These are phyloP conservation scores for Drosophila quinaria DNA, from an alignment of 2,888 invertebrate species.

Conservation along the genomic window DNA sequence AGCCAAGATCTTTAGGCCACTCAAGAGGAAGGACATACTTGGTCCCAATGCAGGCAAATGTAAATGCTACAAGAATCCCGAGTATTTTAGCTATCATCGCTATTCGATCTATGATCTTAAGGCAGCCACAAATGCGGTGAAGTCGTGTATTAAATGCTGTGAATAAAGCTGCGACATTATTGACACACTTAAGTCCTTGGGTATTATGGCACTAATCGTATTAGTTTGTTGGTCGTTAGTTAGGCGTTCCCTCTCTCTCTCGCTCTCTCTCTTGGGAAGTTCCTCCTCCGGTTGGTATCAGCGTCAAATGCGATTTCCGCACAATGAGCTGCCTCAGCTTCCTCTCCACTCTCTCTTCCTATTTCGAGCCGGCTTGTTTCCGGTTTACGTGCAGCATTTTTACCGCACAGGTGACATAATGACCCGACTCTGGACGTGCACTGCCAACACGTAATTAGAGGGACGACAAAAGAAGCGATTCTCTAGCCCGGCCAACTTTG, in stretches of 20 bases:
- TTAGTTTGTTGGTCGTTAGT: slow-evolving; percentile 77
- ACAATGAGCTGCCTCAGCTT: slow-evolving; percentile 54
- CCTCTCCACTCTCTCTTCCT: slow-evolving; percentile 2
- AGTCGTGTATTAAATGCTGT: slow-evolving; percentile 18
- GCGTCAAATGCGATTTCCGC: slow-evolving; percentile 78
- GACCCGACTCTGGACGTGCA: slow-evolving; percentile 64
- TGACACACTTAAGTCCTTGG: slow-evolving; percentile 48
- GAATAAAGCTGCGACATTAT: slow-evolving; percentile 41
- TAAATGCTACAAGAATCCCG: slow-evolving; percentile 58
- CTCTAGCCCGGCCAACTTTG: slow-evolving; percentile 49
- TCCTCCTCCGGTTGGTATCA: slow-evolving; percentile 45
- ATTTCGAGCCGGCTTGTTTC: slow-evolving; percentile 56
- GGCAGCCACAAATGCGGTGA: slow-evolving; percentile 6
- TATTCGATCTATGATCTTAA: slow-evolving; percentile 43
- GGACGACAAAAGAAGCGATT: slow-evolving; percentile 26
- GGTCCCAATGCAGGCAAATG: slow-evolving; percentile 53
- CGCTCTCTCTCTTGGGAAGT: neutral
- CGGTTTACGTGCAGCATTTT: slow-evolving; percentile 78
- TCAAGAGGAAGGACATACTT: slow-evolving; percentile 27
- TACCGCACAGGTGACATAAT: slow-evolving; percentile 77
- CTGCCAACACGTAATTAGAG: slow-evolving; percentile 67
- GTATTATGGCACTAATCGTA: slow-evolving; percentile 81
- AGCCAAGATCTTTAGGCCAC: slow-evolving; percentile 15
- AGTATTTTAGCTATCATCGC: slow-evolving; percentile 44
- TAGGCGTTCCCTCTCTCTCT: slow-evolving; percentile 42